These are phyloP conservation scores for Rhegmatorhina hoffmannsi DNA, from an alignment of 2,113 vertebrate genomes.

Conservation along the genomic window DNA sequence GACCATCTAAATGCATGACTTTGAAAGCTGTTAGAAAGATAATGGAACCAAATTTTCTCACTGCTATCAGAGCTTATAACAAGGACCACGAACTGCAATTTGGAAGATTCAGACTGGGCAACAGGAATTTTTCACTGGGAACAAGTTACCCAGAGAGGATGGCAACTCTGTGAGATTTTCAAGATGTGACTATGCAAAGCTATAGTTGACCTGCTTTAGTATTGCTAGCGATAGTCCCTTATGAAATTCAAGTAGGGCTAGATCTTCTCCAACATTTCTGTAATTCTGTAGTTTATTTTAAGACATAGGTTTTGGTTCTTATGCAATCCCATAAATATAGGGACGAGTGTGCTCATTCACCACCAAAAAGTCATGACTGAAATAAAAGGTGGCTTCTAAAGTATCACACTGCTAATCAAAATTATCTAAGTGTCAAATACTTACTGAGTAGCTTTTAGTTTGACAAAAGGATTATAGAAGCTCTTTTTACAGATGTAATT, in stretches of 20 bases:
- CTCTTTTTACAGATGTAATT: background rate
- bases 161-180: background rate
- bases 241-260: background rate
- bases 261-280: background rate
- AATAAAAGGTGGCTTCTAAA: background rate
- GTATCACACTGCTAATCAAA: background rate
- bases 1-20: background rate
- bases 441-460: background rate
- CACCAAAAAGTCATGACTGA: background rate
- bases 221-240: fast-evolving
- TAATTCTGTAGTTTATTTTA: background rate
- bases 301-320: background rate
- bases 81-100: background rate
- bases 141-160: background rate
- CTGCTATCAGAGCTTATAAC: background rate
- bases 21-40: background rate
- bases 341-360: background rate
- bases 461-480: background rate
- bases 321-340: background rate
- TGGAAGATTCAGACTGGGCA: background rate
- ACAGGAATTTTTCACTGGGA: background rate
- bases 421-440: background rate
- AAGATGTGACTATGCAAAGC: background rate
- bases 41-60: background rate
- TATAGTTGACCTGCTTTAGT: background rate